phyloP scores from a whole-genome alignment of 2,113 vertebrate genomes.

The Perccottus glenii region DNA sequence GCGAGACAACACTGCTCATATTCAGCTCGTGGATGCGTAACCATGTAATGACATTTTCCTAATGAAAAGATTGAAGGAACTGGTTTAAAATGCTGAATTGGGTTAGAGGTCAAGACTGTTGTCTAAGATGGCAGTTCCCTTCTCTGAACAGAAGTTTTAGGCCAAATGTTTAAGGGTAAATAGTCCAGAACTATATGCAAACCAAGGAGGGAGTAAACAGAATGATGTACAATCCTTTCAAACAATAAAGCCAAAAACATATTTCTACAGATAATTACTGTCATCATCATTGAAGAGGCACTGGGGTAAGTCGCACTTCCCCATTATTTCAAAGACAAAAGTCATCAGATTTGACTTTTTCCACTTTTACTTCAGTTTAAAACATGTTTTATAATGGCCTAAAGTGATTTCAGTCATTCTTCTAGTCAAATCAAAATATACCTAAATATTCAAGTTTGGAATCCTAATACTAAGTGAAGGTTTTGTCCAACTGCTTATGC shows the following conservation, averaged over 20 bases:
- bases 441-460: too few species aligned
- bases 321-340: background rate
- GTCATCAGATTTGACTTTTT: too few species aligned
- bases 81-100: constrained; percentile 64
- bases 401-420: background rate
- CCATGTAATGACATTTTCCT: constrained; percentile 70
- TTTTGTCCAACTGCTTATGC: background rate
- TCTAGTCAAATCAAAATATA: too few species aligned
- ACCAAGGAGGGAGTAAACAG: constrained; percentile 50
- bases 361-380: too few species aligned
- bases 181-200: constrained; percentile 34
- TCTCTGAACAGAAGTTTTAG: background rate
- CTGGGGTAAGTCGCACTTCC: constrained; percentile 15
- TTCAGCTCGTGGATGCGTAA: constrained; percentile 37
- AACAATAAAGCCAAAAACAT: constrained; percentile 52
- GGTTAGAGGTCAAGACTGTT: constrained; percentile 54
- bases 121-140: constrained; percentile 20
- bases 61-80: constrained; percentile 66
- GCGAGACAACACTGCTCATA: constrained; percentile 32
- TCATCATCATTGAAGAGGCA: constrained; percentile 3
- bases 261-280: constrained; percentile 15
- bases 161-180: constrained; percentile 12
- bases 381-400: too few species aligned
- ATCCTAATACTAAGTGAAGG: background rate
- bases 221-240: constrained; percentile 59